Conservation (phyloP, 2,113 vertebrate genomes). For the Oreochromis niloticus region DNA sequence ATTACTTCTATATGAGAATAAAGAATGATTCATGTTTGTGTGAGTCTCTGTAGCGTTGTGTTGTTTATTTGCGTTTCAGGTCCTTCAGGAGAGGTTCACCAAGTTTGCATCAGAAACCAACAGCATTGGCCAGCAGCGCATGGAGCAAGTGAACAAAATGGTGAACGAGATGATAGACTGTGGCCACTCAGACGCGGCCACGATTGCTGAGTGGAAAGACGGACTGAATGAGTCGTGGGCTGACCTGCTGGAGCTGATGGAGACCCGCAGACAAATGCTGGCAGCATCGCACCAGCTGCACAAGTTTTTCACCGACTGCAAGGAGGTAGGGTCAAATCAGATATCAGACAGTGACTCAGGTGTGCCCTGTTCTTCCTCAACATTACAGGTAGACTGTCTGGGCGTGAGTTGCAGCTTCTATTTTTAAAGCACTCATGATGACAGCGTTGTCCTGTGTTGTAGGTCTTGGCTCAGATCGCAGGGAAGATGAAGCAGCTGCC, state of each 20-base stretch:
- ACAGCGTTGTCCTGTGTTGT: slow-evolving; percentile 37
- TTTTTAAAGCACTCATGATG: slow-evolving; percentile 46
- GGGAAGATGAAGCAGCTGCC: slow-evolving; percentile 77
- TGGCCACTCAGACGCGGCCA: slow-evolving; percentile 84
- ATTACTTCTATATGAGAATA: not conserved
- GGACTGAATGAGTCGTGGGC: slow-evolving; percentile 91
- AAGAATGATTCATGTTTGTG: not conserved
- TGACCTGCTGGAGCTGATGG: slow-evolving; percentile 90
- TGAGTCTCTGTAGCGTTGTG: not conserved
- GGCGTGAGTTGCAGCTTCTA: slow-evolving; percentile 18
- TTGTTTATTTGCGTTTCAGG: slow-evolving; percentile 58
- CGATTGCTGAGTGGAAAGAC: slow-evolving; percentile 94
- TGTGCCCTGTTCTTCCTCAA: not conserved
- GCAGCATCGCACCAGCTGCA: slow-evolving; percentile 87
- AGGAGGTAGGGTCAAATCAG: slow-evolving; percentile 69
- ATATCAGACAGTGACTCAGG: not conserved
- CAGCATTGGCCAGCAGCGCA: slow-evolving; percentile 83
- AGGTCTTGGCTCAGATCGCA: slow-evolving; percentile 75
- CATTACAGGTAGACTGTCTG: slow-evolving; percentile 7
- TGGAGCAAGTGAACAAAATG: slow-evolving; percentile 81
- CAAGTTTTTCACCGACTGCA: slow-evolving; percentile 86
- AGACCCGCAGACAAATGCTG: slow-evolving; percentile 89
- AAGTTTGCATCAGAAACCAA: slow-evolving; percentile 89
- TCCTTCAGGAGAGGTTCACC: slow-evolving; percentile 86
- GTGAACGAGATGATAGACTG: slow-evolving; percentile 90